Evolutionary conservation across 2,888 invertebrate species (phyloP), one percentile per base, ranked within the genome.

Genomic region (Drosophila lacicola): DNA sequence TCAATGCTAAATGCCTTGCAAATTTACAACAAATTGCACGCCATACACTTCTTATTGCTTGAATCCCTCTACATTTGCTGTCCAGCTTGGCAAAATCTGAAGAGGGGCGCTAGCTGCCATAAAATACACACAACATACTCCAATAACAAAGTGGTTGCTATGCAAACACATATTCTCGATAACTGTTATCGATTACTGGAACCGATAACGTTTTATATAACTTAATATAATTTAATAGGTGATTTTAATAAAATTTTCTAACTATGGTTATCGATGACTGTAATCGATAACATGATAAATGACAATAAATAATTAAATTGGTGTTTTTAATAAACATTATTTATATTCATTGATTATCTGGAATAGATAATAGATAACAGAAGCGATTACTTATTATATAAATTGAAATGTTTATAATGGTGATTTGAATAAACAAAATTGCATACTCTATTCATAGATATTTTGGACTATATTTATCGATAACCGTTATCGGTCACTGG

Each of bases 1-100:
- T 83, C 81, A 76, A 72, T 78, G 86, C 80, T 66, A 53, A 71
- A 76, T 57, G 73, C 73, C 60, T 67, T 60, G 70, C 64, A 46
- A 68, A 80, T 80, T 62, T 21, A 33, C 50, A 62, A 56, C 64
- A 74, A 83, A 74, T 65, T 67, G 66, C 29, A 13, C 17, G 19
- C 1, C 9, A 44, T 58, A 58, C 75, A 10, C 74, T 78, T 17
- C 13, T 8, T 14, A 1, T 6, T 4, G 10, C 8, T 2, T 2
- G 13, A 5, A n/a, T 14, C 2, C 0, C 0, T 4, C 14, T 4
- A 9, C 14, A 19, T 41, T 65, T 58, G 17, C 8, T 8, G 17
- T 41, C n/a, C 0, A 41, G 19, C 13, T 51, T 44, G 50, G 17
- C 17, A 17, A 17, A 17, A 17, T 9, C 4, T 11, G 34, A 11